Conservation (phyloP, 1,140 invertebrate genomes). For the Solenopsis fugax region DNA sequence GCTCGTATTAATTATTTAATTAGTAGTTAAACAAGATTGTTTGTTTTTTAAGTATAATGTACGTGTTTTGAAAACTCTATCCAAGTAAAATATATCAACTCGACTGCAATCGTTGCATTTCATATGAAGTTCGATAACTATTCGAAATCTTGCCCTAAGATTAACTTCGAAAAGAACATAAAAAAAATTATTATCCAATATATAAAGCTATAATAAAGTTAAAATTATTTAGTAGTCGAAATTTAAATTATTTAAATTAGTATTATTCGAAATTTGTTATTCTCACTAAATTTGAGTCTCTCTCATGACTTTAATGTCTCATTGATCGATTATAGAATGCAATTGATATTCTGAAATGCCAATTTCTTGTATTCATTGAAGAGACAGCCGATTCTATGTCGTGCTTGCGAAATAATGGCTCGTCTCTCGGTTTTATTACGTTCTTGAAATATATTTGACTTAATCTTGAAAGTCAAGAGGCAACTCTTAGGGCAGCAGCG, state of each 20-base stretch:
- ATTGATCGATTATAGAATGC: background rate
- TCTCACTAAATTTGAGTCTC: background rate
- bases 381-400: background rate
- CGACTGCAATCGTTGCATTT: too few species aligned
- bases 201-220: background rate
- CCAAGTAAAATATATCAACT: too few species aligned
- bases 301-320: background rate
- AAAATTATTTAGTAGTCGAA: background rate
- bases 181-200: background rate
- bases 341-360: background rate
- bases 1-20: too few species aligned
- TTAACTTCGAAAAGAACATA: background rate
- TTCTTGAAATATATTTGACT: slow-evolving; percentile 41
- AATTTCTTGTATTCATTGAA: slow-evolving; percentile 1
- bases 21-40: too few species aligned
- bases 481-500: background rate
- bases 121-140: too few species aligned
- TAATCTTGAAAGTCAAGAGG: background rate
- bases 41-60: too few species aligned
- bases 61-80: too few species aligned
- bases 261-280: background rate
- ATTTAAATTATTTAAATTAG: slow-evolving; percentile 22
- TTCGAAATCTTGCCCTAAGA: too few species aligned
- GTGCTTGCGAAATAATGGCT: background rate
- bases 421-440: slow-evolving; percentile 19